Conservation (phyloP, 2,888 invertebrate genomes). For the Cantharis nigra region DNA sequence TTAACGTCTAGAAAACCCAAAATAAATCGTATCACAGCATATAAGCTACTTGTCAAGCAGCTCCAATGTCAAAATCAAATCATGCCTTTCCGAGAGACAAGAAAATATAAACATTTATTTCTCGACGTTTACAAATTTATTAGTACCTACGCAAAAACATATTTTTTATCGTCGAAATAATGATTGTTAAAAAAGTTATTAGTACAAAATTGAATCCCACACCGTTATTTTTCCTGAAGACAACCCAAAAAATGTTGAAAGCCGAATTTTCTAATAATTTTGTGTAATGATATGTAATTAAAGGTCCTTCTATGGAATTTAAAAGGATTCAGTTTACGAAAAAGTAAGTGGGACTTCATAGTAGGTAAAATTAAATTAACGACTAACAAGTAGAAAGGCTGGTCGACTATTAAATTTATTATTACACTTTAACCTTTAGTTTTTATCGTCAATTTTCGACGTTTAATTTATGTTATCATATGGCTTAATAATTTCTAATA, state of each 20-base stretch:
- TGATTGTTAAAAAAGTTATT: background rate
- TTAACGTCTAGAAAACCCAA: background rate
- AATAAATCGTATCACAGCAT: background rate
- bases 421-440: background rate
- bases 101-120: background rate
- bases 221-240: background rate
- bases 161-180: background rate
- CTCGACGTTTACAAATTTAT: background rate
- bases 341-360: background rate
- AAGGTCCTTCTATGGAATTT: background rate
- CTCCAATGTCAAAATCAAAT: background rate
- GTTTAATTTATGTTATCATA: background rate
- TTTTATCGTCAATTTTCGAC: background rate
- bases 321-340: background rate
- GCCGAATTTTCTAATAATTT: background rate
- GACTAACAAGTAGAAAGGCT: background rate
- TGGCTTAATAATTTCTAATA: conserved; percentile 26
- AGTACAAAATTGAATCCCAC: background rate
- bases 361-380: background rate
- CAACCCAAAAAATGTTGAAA: background rate
- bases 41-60: background rate
- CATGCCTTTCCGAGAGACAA: background rate
- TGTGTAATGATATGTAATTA: background rate
- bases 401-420: background rate
- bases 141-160: background rate